Evolutionary conservation across 2,113 vertebrate genomes (phyloP), one percentile per base, ranked within the genome.

Genomic region (Paramormyrops kingsleyae): DNA sequence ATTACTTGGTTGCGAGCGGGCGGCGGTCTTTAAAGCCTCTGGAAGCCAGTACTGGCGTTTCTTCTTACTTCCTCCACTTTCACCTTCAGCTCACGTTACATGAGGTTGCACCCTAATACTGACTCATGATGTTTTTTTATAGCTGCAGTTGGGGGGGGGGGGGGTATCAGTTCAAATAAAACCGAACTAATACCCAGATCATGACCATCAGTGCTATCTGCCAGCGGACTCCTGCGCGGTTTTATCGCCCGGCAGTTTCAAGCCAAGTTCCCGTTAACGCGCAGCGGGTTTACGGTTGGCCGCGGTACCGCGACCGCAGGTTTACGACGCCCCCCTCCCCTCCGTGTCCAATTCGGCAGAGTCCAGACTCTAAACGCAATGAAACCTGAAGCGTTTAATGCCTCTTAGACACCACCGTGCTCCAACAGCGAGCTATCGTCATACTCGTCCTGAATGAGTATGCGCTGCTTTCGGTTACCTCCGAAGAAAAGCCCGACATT

Each of bases 91-190:
- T 53, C 50, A 87, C 15, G 85, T 87, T 87, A 53, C 85, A 89
- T 87, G 87, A 56, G 56, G 47, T 88, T 91, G 92, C 53, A 56
- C 49, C 49, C 53, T 17, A 24, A 56, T 87, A 47, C 85, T 87
- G 46, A 44, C 39, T 84, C 83, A 47, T 46, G 19, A 42, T 87
- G 49, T 53, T 52, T 87, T 62, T 77, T 74, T 74, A 70, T 88
- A 88, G 42, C 44, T 74, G 47, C 31, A 89, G 62, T 49, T 19
- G 9, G 52, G 13, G 53, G 49, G 35, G 1, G 17, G 42, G 35
- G 70, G 17, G 12, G 1, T 46, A 59, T 52, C 49, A 56, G 13
- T 84, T 84, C n/a, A 89, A 66, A 56, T 15, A 89, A 85, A 52
- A 47, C 50, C 52, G 19, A 42, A 62, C n/a, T 27, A 62, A 84